Conservation (phyloP, 2,113 vertebrate genomes). For the Zootoca vivipara region DNA sequence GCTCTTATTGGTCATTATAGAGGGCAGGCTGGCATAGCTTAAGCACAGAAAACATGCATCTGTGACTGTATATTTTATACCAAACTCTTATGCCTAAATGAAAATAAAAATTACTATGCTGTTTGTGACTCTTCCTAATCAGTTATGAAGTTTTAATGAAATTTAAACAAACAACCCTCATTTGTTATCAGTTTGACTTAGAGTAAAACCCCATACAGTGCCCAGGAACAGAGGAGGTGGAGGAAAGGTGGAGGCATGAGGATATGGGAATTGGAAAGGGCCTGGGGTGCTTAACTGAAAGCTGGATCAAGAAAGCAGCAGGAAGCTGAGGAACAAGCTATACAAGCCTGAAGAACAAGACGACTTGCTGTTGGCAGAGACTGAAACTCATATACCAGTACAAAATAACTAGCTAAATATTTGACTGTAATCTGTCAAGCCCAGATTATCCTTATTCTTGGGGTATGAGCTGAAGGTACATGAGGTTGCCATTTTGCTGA, state of each 20-base stretch:
- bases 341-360: not conserved
- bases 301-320: not conserved
- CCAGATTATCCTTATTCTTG: not conserved
- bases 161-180: no score
- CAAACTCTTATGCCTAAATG: not conserved
- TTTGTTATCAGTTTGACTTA: no score
- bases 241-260: no score
- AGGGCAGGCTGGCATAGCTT: not conserved
- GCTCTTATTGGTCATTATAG: slow-evolving; percentile 19
- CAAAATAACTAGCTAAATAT: not conserved
- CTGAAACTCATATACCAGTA: not conserved
- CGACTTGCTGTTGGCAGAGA: not conserved
- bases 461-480: no score
- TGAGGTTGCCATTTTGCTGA: no score
- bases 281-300: not conserved
- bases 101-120: not conserved
- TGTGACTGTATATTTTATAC: not conserved
- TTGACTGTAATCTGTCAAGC: not conserved
- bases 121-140: not conserved
- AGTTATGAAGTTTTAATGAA: not conserved
- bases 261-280: not conserved
- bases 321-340: not conserved
- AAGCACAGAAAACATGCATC: not conserved
- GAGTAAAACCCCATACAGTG: not conserved
- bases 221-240: no score